A percentile compares a stretch with the other conserved stretches of the same genome.
Conservation (phyloP, 2,113 vertebrate species). For the Cettia cetti region DNA sequence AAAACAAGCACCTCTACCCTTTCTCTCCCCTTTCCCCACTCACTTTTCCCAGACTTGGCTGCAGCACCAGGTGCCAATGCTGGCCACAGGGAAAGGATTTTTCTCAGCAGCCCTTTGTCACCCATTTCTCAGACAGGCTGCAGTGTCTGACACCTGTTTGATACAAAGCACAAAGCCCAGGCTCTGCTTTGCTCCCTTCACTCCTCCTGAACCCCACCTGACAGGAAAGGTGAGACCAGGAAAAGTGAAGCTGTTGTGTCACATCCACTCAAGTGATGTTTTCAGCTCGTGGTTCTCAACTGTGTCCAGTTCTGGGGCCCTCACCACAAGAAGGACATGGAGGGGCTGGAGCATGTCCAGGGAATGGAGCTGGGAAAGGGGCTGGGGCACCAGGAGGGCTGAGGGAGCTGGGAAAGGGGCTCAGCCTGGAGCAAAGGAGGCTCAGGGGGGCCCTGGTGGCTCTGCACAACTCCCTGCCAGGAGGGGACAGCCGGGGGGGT, state of each 20-base stretch:
- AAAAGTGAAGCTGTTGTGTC: not conserved
- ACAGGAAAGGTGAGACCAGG: not conserved
- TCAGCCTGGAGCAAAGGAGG: not conserved
- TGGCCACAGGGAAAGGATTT: not conserved
- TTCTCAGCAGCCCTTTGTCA: not conserved
- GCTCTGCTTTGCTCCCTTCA: not conserved
- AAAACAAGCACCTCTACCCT: not conserved
- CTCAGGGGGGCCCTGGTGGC: not conserved
- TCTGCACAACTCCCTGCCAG: not conserved
- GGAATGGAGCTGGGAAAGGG: not conserved
- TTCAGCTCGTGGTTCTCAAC: not conserved
- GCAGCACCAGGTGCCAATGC: not conserved
- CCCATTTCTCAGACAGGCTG: not conserved
- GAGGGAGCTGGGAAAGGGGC: not conserved
- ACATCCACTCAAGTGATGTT: accelerated
- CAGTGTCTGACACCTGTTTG: not conserved
- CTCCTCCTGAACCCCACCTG: not conserved
- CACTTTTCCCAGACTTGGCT: not conserved
- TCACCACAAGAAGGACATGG: not conserved
- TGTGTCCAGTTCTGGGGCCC: not conserved
- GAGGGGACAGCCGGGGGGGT: not conserved
- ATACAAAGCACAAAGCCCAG: not conserved
- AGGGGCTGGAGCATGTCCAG: not conserved
- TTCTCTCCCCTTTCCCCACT: not conserved
- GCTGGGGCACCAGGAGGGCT: accelerated